A percentile compares a stretch with the other conserved stretches of the same genome.
Conservation (phyloP, 2,797 vertebrate species). For the Macroramphosus scolopax region DNA sequence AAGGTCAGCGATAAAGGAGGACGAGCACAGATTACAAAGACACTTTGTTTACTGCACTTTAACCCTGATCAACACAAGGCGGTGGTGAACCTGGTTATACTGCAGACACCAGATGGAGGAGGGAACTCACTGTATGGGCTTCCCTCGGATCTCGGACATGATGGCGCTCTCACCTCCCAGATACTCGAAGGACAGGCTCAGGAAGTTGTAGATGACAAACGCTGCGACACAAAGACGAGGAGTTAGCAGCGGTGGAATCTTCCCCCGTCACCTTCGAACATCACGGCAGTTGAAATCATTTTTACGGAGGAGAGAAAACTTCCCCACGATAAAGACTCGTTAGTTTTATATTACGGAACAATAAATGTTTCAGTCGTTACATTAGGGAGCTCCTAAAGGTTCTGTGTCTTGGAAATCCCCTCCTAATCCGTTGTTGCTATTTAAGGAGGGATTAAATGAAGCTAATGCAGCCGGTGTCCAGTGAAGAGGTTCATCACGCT, state of each 20-base stretch:
- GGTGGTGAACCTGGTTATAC: too few relatives aligned
- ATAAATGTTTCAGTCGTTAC: constrained; percentile 61
- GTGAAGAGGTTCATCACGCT: constrained; percentile 67
- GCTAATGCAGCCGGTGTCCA: constrained; percentile 72
- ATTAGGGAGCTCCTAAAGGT: constrained; percentile 66
- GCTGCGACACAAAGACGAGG: constrained; percentile 74
- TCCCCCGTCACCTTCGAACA: constrained; percentile 30
- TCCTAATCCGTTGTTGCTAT: constrained; percentile 75
- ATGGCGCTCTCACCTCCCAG: constrained; percentile 95
- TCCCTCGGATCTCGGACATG: constrained; percentile 96
- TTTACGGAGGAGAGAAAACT: constrained; percentile 28
- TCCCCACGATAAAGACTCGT: constrained; percentile 55
- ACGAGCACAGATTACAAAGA: too few relatives aligned
- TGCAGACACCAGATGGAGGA: neutral
- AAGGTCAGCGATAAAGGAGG: too few relatives aligned
- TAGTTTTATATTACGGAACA: constrained; percentile 63
- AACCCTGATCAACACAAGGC: too few relatives aligned
- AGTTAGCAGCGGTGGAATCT: constrained; percentile 9
- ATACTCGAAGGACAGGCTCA: constrained; percentile 97
- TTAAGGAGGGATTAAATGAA: constrained; percentile 78
- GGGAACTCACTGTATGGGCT: constrained; percentile 86
- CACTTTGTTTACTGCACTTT: too few relatives aligned
- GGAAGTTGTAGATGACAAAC: constrained; percentile 97
- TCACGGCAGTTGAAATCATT: constrained; percentile 41
- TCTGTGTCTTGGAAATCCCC: constrained; percentile 73